Base-by-base conservation (phyloP, 2,888 invertebrate species). In the Scaptomyza cyrtandrae region DNA sequence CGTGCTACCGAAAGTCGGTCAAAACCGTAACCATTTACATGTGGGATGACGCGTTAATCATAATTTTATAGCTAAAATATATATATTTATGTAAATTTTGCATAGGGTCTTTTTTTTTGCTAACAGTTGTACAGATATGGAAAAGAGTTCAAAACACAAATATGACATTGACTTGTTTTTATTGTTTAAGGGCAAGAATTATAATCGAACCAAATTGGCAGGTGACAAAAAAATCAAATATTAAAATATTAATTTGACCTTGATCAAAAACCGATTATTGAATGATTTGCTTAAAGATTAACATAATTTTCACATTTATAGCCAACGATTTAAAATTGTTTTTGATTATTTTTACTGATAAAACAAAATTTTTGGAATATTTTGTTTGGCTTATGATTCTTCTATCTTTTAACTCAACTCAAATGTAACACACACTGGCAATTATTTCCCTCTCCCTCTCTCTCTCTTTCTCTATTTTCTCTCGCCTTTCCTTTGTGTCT, bases 1-100 rank as follows among this genome's bases (percentile, higher is more conserved):
- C 50, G 55, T 53, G 73, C 73, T 64, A 66, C 71, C 45, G 53
- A 45, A 75, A 76, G 44, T 76, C 62, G 74, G 74, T 76, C 74
- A 75, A 70, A 73, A 67, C 11, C 72, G 43, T 39, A 24, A 46
- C 44, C 31, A 66, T 58, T 69, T 48, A 33, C 35, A 50, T 65
- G 72, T 77, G 57, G 77, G 67, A 58, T 49, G 68, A 27, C 27
- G 63, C 63, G 63, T 72, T 27, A 46, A 77, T 75, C 78, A 75
- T 77, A 64, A 64, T 77, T 68, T 56, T 37, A n/a, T 37, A 27
- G 31, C 35, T 24, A 50, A 58, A 24, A 24, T 43, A 49, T 45
- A 52, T 35, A 71, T 56, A 27, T 62, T 7, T 11, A 11, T 33
- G 10, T 41, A 24, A 13, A 35, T n/a, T 64, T 69, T 46, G 37